Evolutionary conservation across 2,113 vertebrate species (phyloP), one percentile per base, ranked within the genome.

Genomic region (Entomyzon cyanotis): DNA sequence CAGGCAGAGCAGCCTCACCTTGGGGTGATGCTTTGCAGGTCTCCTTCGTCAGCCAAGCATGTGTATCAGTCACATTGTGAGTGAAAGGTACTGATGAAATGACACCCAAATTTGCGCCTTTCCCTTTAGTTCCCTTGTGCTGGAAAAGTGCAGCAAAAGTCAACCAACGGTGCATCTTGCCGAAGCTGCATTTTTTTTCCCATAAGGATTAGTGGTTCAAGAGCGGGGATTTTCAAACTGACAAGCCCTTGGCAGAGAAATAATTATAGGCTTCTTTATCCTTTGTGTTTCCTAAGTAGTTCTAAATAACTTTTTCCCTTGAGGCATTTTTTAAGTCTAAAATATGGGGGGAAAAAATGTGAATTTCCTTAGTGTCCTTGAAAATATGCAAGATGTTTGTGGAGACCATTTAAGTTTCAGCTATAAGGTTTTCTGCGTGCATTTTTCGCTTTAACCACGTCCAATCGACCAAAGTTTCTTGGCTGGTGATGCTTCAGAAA

Each of bases 171-270:
- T 1, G 44, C 30, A 5, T 78, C 76, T 67, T 84, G 65, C 80
- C 27, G 62, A 84, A 87, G 77, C 69, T 92, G 73, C 44, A 3
- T 49, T 87, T 84, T 91, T 91, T 90, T 87, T 73, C 84, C 84
- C 62, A 3, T 78, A 87, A 89, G 95, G 93, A 94, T 97, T 96
- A 96, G 90, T 89, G 77, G 90, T 94, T 96, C 92, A 92, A 95
- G 93, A 94, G 90, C 37, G 3, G 58, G 93, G 92, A 95, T 96
- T 96, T 96, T 97, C 92, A 90, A 95, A 93, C 90, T 96, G 95
- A 95, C 94, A 97, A 92, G 95, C 90, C 90, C 65, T 97, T 96
- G 95, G 95, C 96, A 96, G 88, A 96, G 93, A 89, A 96, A 94
- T 96, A 97, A 97, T 96, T 96, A 90, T 47, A 84, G 89, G 60